Evolutionary conservation across 1,140 invertebrate species (phyloP).

Genomic region (Eueides isabella): DNA sequence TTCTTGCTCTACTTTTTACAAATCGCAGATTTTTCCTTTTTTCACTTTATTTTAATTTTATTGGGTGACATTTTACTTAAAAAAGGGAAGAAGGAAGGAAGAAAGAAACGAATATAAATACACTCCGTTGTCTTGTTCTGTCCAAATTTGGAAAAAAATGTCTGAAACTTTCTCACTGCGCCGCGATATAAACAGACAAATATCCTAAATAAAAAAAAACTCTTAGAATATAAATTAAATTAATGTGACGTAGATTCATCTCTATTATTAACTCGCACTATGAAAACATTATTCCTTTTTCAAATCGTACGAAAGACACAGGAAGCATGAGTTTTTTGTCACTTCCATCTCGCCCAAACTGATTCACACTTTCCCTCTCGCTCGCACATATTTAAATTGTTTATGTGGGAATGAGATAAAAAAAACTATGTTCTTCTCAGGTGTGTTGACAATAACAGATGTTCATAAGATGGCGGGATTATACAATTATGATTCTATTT

Average conservation of each 20-base stretch:
- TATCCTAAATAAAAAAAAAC: neutral
- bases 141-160: too few relatives aligned
- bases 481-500: slow-evolving; percentile 81
- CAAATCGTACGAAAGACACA: slow-evolving; percentile 82
- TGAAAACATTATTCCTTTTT: slow-evolving; percentile 75
- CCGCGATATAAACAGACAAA: too few relatives aligned
- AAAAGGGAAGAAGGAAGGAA: too few relatives aligned
- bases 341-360: slow-evolving; percentile 72
- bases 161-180: too few relatives aligned
- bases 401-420: slow-evolving; percentile 50
- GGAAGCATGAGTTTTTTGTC: slow-evolving; percentile 81
- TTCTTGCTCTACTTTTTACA: too few relatives aligned
- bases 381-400: slow-evolving; percentile 38
- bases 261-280: slow-evolving; percentile 51
- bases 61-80: too few relatives aligned
- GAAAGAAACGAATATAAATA: too few relatives aligned
- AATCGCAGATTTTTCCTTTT: too few relatives aligned
- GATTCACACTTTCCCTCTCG: slow-evolving; percentile 54
- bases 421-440: slow-evolving; percentile 56
- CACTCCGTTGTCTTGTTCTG: too few relatives aligned
- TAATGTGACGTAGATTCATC: slow-evolving; percentile 27
- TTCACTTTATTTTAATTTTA: too few relatives aligned
- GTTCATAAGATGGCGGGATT: slow-evolving; percentile 74
- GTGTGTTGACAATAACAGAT: slow-evolving; percentile 82
- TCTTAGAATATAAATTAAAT: neutral